These are phyloP conservation scores for Tor tambroides DNA, from an alignment of 2,113 vertebrate genomes.

Conservation along the genomic window DNA sequence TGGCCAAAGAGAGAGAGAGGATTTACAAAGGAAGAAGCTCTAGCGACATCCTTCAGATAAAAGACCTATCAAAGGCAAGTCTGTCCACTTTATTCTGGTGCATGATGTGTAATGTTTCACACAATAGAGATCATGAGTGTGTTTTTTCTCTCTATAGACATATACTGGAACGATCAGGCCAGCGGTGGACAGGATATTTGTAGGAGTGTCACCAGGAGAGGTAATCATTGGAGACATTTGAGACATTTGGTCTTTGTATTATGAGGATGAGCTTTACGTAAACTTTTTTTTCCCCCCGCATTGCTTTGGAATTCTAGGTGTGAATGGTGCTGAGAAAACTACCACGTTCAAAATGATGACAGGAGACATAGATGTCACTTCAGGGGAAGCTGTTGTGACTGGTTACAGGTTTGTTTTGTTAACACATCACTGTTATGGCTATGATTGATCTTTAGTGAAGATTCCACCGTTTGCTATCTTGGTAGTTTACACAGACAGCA, in stretches of 20 bases:
- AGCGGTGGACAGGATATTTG: conserved; percentile 88
- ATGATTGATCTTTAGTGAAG: not conserved
- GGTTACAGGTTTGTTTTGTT: conserved; percentile 79
- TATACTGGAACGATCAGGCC: conserved; percentile 80
- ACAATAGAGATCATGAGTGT: not conserved
- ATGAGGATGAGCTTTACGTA: not conserved
- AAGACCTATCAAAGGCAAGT: conserved; percentile 86
- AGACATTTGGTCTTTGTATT: not conserved
- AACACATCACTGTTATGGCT: not conserved
- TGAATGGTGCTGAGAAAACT: conserved; percentile 94
- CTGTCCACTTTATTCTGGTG: not conserved
- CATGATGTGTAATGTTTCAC: not conserved
- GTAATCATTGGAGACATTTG: conserved; percentile 63
- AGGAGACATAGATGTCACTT: conserved; percentile 86
- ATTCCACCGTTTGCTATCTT: not conserved
- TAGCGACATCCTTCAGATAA: conserved; percentile 82
- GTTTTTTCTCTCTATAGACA: conserved; percentile 69
- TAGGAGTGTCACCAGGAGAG: conserved; percentile 89
- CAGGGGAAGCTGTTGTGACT: conserved; percentile 84
- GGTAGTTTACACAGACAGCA: too few relatives aligned
- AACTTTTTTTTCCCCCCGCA: conserved; percentile 57
- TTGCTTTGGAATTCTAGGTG: conserved; percentile 94
- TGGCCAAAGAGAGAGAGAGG: conserved; percentile 86
- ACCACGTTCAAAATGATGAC: conserved; percentile 95
- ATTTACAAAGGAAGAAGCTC: conserved; percentile 78